These are phyloP conservation scores for Drosophila sp. DNA, from an alignment of 1,140 invertebrate genomes.

Conservation along the genomic window DNA sequence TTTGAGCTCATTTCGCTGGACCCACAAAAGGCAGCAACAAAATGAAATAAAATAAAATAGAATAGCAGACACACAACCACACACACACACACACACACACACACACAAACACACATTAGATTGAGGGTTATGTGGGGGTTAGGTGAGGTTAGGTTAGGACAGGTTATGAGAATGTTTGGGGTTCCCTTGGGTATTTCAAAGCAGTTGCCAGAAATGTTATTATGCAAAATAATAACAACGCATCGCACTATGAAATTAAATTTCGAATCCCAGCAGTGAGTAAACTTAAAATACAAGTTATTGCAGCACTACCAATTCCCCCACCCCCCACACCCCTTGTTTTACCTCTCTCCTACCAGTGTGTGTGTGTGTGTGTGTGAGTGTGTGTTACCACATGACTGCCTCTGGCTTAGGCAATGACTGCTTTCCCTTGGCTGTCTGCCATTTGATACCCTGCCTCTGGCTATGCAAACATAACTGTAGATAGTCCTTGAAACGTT, in stretches of 20 bases:
- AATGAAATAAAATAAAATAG: conserved; percentile 27
- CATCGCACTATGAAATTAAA: conserved; percentile 83
- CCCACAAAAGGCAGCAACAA: conserved; percentile 3
- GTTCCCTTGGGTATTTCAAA: conserved; percentile 36
- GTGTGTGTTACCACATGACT: conserved; percentile 76
- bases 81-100: neutral
- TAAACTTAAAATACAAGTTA: conserved; percentile 83
- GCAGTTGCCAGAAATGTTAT: conserved; percentile 70
- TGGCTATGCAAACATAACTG: neutral
- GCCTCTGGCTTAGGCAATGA: conserved; percentile 58
- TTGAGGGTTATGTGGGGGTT: neutral
- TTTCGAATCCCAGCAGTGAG: conserved; percentile 80
- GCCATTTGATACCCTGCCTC: conserved; percentile 54
- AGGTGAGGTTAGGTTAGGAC: neutral
- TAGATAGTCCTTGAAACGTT: neutral
- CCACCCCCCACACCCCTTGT: neutral
- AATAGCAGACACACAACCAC: neutral
- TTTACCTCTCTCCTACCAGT: conserved; percentile 2
- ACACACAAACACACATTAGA: neutral
- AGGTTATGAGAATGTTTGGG: conserved; percentile 6
- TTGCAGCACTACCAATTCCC: conserved; percentile 46
- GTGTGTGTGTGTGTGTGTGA: conserved; percentile 21
- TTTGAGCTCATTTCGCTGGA: conserved; percentile 30
- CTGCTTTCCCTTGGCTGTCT: conserved; percentile 34
- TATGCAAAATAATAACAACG: conserved; percentile 84